Evolutionary conservation across 2,888 invertebrate genomes (phyloP).

Genomic region (Stramonita haemastoma): DNA sequence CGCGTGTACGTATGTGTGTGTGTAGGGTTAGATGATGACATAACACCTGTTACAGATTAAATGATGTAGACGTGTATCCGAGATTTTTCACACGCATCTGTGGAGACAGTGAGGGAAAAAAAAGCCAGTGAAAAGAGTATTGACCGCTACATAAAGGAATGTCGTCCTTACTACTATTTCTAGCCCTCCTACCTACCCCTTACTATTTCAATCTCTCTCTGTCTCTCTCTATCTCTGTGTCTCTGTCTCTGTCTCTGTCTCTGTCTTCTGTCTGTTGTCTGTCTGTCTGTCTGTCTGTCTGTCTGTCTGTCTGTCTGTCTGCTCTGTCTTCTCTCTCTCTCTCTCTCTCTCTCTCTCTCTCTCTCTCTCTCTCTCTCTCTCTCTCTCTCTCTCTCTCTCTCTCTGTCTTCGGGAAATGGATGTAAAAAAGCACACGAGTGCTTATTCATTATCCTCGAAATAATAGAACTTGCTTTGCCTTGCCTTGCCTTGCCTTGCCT

Average conservation of each 20-base stretch:
- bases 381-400: not conserved
- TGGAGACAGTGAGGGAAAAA: not conserved
- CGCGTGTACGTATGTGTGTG: not conserved
- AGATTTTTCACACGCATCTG: too few relatives aligned
- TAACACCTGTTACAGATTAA: too few relatives aligned
- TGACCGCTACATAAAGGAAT: not conserved
- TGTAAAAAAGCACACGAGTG: too few relatives aligned
- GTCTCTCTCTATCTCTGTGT: conserved; percentile 27
- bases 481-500: too few relatives aligned
- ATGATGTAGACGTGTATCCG: too few relatives aligned
- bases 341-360: conserved; percentile 26
- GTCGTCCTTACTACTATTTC: not conserved
- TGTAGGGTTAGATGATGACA: too few relatives aligned
- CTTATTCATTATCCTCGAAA: too few relatives aligned
- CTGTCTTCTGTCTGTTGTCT: not conserved
- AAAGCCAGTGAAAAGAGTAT: not conserved
- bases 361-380: conserved; percentile 18
- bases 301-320: conserved; percentile 40
- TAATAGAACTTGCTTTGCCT: too few relatives aligned
- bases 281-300: conserved; percentile 3
- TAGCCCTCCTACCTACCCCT: not conserved
- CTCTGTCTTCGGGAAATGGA: too few relatives aligned
- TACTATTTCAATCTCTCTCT: too few relatives aligned
- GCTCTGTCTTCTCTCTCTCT: not conserved
- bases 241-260: conserved; percentile 3